These are phyloP conservation scores for Phodopus roborovskii DNA, from an alignment of 2,113 vertebrate species.

Conservation along the genomic window DNA sequence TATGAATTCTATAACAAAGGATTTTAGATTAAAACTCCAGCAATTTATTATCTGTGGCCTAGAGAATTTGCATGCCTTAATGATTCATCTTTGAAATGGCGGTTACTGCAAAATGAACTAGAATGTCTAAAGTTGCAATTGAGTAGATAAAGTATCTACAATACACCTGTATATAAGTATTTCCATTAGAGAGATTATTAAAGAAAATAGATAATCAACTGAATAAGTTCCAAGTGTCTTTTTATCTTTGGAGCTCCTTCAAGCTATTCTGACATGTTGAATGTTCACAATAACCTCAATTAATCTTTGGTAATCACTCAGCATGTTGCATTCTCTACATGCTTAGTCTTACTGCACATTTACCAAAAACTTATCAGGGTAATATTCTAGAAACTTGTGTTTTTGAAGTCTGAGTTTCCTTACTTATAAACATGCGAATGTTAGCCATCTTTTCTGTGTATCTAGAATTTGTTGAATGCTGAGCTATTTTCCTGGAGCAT, in stretches of 20 bases:
- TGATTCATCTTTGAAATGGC: slow-evolving; percentile 29
- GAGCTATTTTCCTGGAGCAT: too few relatives aligned
- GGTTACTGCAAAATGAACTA: background rate
- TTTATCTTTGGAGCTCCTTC: background rate
- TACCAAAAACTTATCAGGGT: background rate
- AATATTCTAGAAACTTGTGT: background rate
- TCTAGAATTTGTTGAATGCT: background rate
- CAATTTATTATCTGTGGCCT: background rate
- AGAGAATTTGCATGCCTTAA: background rate
- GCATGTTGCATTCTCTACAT: background rate
- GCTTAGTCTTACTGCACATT: background rate
- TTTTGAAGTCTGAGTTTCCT: background rate
- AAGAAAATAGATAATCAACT: background rate
- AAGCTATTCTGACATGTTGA: background rate
- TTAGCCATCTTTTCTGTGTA: background rate
- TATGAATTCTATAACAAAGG: background rate
- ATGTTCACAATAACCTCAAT: background rate
- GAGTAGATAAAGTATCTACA: background rate
- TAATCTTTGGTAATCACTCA: background rate
- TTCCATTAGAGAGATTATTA: background rate
- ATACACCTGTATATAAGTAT: background rate
- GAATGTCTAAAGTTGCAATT: background rate
- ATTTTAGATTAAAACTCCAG: background rate
- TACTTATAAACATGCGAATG: background rate
- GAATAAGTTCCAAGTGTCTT: background rate